Base-by-base conservation (phyloP, 2,113 vertebrate species). In the Dipodomys spectabilis region DNA sequence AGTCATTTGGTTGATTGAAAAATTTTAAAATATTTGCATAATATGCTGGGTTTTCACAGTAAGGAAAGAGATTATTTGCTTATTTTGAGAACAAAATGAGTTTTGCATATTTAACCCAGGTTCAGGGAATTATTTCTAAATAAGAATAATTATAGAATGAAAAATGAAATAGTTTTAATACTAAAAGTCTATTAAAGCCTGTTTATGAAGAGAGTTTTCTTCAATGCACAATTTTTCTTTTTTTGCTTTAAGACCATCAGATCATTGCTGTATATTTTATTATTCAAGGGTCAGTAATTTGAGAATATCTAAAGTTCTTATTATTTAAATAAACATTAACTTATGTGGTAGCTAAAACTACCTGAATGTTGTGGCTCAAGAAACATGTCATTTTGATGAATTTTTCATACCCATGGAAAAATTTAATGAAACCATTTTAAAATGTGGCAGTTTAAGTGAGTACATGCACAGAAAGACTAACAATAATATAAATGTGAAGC, bases 361-460 rank as follows among this genome's bases (percentile, higher is more conserved):
- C 35, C 45, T 39, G 6, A 12, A 83, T 23, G 91, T 79, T 84
- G 45, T 62, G 23, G 44, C 32, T 32, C 94, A 81, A 84, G 45
- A 91, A 89, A 90, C 13, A 8, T 68, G 67, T 86, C 32, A 23
- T 85, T 64, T 90, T 85, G 67, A 64, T 86, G 53, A 82, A 82
- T 88, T 27, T 82, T 79, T 77, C 16, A 53, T 92, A 57, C 7
- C 86, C 5, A 18, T 68, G 32, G 83, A 95, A 83, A 92, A 82
- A 75, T 80, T 82, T 88, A 91, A 62, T 82, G 77, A 79, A 88
- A 30, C 74, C 18, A 67, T 95, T 96, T 94, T 74, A 92, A 92
- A 88, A 44, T n/a, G 30, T 49, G 18, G 68, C 23, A 27, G 32
- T 88, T 68, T 87, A 49, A 79, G 60, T 72, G 87, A 93, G 74